These are phyloP conservation scores for Magallana nippona DNA, from an alignment of 2,888 invertebrate species.

Conservation along the genomic window DNA sequence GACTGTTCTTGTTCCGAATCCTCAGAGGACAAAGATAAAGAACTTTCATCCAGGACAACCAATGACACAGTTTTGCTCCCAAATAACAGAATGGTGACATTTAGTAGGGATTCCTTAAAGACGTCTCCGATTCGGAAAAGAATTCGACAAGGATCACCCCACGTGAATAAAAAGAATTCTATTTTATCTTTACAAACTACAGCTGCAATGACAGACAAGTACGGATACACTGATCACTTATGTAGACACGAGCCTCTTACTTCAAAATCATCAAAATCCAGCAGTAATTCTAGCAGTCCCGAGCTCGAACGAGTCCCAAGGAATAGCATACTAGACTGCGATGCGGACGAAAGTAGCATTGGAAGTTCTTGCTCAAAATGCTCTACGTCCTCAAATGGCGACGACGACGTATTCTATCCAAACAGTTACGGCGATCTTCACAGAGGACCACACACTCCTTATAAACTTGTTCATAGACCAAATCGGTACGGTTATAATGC, in stretches of 20 bases:
- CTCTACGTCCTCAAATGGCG: constrained; percentile 34
- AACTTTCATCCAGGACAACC: neutral
- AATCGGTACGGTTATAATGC: neutral
- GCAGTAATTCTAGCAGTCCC: neutral
- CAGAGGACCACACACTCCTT: neutral
- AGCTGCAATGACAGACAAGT: too few relatives aligned
- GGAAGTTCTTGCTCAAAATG: constrained; percentile 18
- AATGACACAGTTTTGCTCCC: neutral
- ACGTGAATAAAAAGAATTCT: constrained; percentile 1
- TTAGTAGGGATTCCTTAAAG: neutral
- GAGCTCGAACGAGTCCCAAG: constrained; percentile 13
- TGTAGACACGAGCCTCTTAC: neutral
- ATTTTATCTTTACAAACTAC: neutral
- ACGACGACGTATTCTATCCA: constrained; percentile 40
- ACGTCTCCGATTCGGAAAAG: neutral
- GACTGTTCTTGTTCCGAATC: too few relatives aligned
- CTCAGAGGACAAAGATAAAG: neutral
- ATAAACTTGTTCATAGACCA: neutral
- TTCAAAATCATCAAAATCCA: neutral
- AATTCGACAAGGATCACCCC: neutral
- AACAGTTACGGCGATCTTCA: neutral
- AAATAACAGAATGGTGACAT: neutral
- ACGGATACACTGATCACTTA: neutral
- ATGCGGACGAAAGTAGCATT: constrained; percentile 42
- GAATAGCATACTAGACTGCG: constrained; percentile 30